Evolutionary conservation across 2,797 vertebrate genomes (phyloP), one percentile per base, ranked within the genome.

Genomic region (Tympanoctomys barrerae): DNA sequence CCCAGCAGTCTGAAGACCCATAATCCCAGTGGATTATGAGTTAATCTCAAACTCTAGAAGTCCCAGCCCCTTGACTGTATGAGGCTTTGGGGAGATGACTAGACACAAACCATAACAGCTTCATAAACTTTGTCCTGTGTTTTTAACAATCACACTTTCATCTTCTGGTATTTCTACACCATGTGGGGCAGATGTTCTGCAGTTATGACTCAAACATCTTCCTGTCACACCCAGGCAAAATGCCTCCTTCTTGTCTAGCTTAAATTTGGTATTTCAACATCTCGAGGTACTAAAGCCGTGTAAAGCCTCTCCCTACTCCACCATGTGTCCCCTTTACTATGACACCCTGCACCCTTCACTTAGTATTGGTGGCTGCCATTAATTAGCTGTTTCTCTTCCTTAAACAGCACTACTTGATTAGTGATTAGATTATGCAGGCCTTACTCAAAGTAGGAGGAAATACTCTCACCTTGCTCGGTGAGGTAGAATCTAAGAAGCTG

Each of bases 391-490:
- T 98, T 98, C 98, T 97, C 95, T 96, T 97, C 97, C 97, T 98
- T 98, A 98, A 98, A 98, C 92, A 59, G 93, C 97, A 95, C 95
- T 96, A 97, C 98, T 97, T 98, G 97, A 98, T 98, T 98, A 98
- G 97, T 96, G 93, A 97, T 98, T 97, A 98, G 97, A 97, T 98
- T 95, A 96, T 96, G 96, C 0, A 13, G 94, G 87, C 91, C 96
- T 98, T 98, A 96, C 97, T 98, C 97, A 97, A 94, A 97, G 98
- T 98, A 98, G 94, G 94, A 98, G 94, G 78, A 98, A 97, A 97
- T 96, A 98, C 87, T 33, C 81, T 83, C 97, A 89, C 97, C 97
- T 97, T 97, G 95, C 97, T 97, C 94, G 97, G 94, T 73, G 77
- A 92, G 39, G 93, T 96, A 89, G 94, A 89, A 96, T 97, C 98